Conservation (phyloP, 30 jellyfish, hydroid and myxozoan species). For the Rhopilema esculentum region DNA sequence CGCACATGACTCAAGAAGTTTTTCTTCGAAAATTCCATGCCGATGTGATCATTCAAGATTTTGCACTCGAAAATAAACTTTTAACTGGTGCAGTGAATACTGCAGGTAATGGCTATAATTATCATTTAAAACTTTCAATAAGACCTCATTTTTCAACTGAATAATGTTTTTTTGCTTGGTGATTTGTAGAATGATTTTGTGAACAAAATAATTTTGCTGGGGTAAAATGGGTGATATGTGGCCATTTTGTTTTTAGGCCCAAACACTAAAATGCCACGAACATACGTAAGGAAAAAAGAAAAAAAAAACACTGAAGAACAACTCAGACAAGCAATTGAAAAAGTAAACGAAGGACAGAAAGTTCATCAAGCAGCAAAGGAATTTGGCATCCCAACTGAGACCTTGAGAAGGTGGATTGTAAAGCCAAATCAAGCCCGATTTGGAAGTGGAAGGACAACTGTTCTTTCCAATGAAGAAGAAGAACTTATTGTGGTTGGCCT, state of each 20-base stretch:
- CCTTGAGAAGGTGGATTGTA: slow-evolving; percentile 18
- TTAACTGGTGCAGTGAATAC: not conserved
- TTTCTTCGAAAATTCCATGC: not conserved
- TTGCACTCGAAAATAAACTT: not conserved
- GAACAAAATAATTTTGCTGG: slow-evolving; percentile 8
- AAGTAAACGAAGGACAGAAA: slow-evolving; percentile 4
- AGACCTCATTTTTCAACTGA: not conserved
- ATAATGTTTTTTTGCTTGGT: not conserved
- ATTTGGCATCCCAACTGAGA: slow-evolving; percentile 36
- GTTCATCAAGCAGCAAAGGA: slow-evolving; percentile 7
- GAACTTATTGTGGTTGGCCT: slow-evolving; percentile 47
- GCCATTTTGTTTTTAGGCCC: slow-evolving; percentile 34
- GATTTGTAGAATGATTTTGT: not conserved
- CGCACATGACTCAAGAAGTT: not conserved
- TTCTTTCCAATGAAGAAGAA: slow-evolving; percentile 35
- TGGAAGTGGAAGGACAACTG: slow-evolving; percentile 47
- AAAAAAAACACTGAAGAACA: slow-evolving; percentile 20
- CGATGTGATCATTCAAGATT: not conserved
- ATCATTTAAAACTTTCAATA: not conserved
- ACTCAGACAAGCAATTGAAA: not conserved
- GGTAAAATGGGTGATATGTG: slow-evolving; percentile 28
- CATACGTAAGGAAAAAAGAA: slow-evolving; percentile 6
- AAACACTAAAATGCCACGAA: slow-evolving; percentile 20
- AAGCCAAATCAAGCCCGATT: not conserved
- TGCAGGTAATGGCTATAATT: not conserved